Evolutionary conservation across 2,888 invertebrate species (phyloP), one percentile per base, ranked within the genome.

Genomic region (Amiota mariae): DNA sequence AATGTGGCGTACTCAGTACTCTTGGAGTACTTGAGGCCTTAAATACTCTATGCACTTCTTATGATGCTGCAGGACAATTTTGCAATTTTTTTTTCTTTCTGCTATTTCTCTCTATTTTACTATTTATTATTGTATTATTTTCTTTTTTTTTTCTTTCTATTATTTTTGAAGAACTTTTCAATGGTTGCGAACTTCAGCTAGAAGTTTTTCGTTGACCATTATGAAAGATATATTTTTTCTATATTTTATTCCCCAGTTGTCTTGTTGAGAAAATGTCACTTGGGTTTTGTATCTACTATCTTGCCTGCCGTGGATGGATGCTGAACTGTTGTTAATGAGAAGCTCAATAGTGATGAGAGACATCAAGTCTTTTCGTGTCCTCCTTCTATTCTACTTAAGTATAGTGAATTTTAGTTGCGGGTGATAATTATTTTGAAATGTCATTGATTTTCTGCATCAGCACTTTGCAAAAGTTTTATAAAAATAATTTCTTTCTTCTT

Each of bases 1-100:
- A 84, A 85, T 82, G 83, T 82, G 82, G 59, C 73, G 66, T 67
- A 49, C 66, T 67, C 18, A 18, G 49, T 67, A 49, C 66, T 67
- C 18, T 12, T 15, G 48, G 49, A 49, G 66, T 24, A 68, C 67
- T 68, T 68, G 67, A 68, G 67, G 18, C 36, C 36, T 68, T 54
- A 68, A 68, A 68, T 68, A 24, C 51, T 54, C 12, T 36, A 36
- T 36, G 36, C 13, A 48, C 51, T 68, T 68, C 51, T 68, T 68
- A 68, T 48, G 63, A 68, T 48, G 63, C 63, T 63, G 63, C 63
- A 63, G 63, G 63, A 48, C 66, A 66, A 13, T n/a, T 54, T 49
- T 51, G 8, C 18, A 12, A 10, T 68, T 54, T 36, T 68, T 54
- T 36, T 63, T 63, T 11, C n/a, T n/a, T 36, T 63, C 8, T 36